Evolutionary conservation across 2,797 vertebrate species (phyloP).

Genomic region (Neosilurus mollespiculum): DNA sequence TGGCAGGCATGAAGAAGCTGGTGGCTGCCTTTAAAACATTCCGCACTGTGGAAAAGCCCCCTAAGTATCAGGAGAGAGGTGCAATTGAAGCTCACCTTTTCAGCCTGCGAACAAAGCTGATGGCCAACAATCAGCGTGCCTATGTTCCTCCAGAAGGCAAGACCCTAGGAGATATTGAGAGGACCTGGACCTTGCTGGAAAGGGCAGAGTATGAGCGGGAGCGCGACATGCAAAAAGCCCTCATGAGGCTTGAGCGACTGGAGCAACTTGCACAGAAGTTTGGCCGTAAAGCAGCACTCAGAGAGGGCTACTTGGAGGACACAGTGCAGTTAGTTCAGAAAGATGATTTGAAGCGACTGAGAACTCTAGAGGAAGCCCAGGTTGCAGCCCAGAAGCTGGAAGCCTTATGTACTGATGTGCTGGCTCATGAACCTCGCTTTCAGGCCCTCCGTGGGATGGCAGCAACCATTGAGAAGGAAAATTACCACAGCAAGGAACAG

Average conservation of each 20-base stretch:
- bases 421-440: conserved; percentile 81
- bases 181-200: conserved; percentile 80
- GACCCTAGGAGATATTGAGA: conserved; percentile 79
- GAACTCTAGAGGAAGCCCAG: conserved; percentile 69
- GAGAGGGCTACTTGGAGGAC: conserved; percentile 82
- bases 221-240: conserved; percentile 75
- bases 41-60: conserved; percentile 84
- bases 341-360: conserved; percentile 67
- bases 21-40: conserved; percentile 82
- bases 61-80: conserved; percentile 83
- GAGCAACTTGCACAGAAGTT: conserved; percentile 85
- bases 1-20: conserved; percentile 78
- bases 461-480: conserved; percentile 70
- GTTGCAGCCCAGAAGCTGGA: conserved; percentile 78
- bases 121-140: conserved; percentile 81
- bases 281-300: conserved; percentile 78
- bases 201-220: conserved; percentile 80
- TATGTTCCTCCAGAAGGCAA: conserved; percentile 80
- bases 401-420: conserved; percentile 79
- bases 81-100: conserved; percentile 85
- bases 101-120: conserved; percentile 79
- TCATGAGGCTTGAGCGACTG: conserved; percentile 80
- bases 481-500: conserved; percentile 78
- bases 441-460: conserved; percentile 77
- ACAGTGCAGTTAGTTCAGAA: conserved; percentile 74